Conservation (phyloP, 1,140 invertebrate genomes). For the Tribolium castaneum region DNA sequence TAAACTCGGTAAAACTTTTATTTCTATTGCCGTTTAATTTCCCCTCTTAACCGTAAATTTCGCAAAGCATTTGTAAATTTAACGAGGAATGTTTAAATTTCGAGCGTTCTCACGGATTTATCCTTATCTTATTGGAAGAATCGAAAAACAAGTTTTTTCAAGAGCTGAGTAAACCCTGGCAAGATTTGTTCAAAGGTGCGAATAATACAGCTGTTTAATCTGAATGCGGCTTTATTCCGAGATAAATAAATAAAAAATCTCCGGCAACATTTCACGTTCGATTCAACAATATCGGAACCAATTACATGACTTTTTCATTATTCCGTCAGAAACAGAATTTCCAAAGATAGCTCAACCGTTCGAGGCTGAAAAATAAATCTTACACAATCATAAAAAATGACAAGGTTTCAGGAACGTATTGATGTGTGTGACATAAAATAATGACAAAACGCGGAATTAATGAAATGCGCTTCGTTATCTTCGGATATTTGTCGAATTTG, state of each 20-base stretch:
- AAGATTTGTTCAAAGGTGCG: neutral
- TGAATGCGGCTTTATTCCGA: neutral
- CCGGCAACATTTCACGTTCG: neutral
- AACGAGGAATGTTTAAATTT: too few species aligned
- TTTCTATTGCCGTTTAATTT: constrained; percentile 20
- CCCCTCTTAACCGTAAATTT: constrained; percentile 10
- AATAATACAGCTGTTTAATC: neutral
- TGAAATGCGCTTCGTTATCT: constrained; percentile 25
- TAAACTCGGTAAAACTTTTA: constrained; percentile 23
- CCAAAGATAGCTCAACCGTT: neutral
- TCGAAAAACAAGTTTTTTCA: neutral
- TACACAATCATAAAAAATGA: neutral
- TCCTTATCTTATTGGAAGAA: too few species aligned
- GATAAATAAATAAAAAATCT: neutral
- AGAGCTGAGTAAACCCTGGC: neutral
- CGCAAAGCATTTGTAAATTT: neutral
- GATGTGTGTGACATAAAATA: constrained; percentile 24
- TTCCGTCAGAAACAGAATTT: neutral
- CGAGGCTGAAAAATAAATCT: neutral
- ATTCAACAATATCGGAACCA: neutral
- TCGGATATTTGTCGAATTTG: constrained; percentile 1
- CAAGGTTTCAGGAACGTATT: neutral
- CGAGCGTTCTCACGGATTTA: too few species aligned
- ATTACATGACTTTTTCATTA: neutral
- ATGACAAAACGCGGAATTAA: constrained; percentile 14